These are phyloP conservation scores for Bathynomus jamesi DNA, from an alignment of 1,140 invertebrate genomes.

Conservation along the genomic window DNA sequence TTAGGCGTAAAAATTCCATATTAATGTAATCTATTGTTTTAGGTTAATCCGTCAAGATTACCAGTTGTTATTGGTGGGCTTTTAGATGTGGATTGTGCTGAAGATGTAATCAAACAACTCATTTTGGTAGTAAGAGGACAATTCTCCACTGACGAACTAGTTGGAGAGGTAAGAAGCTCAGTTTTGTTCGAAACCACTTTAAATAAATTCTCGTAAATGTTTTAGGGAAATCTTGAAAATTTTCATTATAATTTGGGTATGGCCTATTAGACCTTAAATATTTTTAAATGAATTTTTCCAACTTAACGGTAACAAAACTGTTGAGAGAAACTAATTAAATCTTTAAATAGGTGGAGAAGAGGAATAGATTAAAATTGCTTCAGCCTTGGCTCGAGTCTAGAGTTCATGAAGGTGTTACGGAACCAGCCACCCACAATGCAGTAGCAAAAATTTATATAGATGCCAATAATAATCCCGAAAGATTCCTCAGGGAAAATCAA, in stretches of 20 bases:
- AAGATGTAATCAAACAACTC: slow-evolving; percentile 98
- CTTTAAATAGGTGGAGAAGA: slow-evolving; percentile 66
- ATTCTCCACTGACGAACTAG: slow-evolving; percentile 97
- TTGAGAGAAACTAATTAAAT: too few species aligned
- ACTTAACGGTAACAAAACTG: too few species aligned
- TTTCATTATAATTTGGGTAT: too few species aligned
- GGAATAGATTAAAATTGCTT: slow-evolving; percentile 90
- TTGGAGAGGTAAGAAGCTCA: slow-evolving; percentile 79
- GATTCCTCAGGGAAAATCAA: slow-evolving; percentile 89
- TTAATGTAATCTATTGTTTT: slow-evolving; percentile 22
- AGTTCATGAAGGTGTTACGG: slow-evolving; percentile 90
- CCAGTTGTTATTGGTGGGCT: slow-evolving; percentile 96
- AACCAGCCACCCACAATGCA: slow-evolving; percentile 98
- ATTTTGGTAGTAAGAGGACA: slow-evolving; percentile 95
- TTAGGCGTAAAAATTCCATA: neutral
- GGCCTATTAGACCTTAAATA: too few species aligned
- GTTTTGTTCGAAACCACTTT: too few species aligned
- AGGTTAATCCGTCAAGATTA: slow-evolving; percentile 93
- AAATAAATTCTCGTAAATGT: too few species aligned
- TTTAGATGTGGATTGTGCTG: slow-evolving; percentile 95
- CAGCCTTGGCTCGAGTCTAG: slow-evolving; percentile 94
- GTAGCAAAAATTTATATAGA: slow-evolving; percentile 99
- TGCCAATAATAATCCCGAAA: slow-evolving; percentile 97
- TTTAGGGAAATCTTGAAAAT: too few species aligned
- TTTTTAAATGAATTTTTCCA: neutral